Evolutionary conservation across 2,113 vertebrate species (phyloP), one percentile per base, ranked within the genome.

Genomic region (Siniperca knerii): DNA sequence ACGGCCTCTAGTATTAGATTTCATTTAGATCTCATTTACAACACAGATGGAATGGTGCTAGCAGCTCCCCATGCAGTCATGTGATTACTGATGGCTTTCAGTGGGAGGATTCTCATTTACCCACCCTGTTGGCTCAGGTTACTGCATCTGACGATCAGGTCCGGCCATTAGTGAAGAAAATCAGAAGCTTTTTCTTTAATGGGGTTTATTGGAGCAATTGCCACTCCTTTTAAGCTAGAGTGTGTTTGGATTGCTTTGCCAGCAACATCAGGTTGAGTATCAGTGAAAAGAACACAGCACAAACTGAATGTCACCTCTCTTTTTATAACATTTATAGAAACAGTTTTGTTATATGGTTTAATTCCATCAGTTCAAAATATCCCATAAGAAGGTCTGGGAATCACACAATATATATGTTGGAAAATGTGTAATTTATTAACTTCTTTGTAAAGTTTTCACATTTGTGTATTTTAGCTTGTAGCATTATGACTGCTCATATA

Each of bases 1-100:
- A 83, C 37, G 25, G 83, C 82, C 69, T 68, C 82, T 44, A 48
- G 85, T 87, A 83, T 93, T 91, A 88, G 81, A 92, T 93, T 94
- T 88, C 90, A 92, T 90, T 92, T 92, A 86, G 87, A 91, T 89
- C 91, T 93, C 86, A 91, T 92, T 94, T 93, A 79, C 88, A 77
- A 85, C 91, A 44, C 89, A 90, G 88, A 92, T 90, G 90, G 90
- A 91, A 76, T n/a, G 87, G 80, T 40, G 82, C 87, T 16, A 76
- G 90, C 84, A 54, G 79, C 87, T 91, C 91, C 87, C 90, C 35
- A 1, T 75, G 87, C 88, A 80, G 79, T 84, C 79, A 23, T 89
- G 85, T 77, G 90, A 93, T 92, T 91, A 89, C 87, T 77, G 89
- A 84, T 77, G 76, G 78, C 84, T 88, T 90, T 90, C 85, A 82